These are phyloP conservation scores for Drosophila virilis DNA, from an alignment of 1,140 invertebrate genomes.

Conservation along the genomic window DNA sequence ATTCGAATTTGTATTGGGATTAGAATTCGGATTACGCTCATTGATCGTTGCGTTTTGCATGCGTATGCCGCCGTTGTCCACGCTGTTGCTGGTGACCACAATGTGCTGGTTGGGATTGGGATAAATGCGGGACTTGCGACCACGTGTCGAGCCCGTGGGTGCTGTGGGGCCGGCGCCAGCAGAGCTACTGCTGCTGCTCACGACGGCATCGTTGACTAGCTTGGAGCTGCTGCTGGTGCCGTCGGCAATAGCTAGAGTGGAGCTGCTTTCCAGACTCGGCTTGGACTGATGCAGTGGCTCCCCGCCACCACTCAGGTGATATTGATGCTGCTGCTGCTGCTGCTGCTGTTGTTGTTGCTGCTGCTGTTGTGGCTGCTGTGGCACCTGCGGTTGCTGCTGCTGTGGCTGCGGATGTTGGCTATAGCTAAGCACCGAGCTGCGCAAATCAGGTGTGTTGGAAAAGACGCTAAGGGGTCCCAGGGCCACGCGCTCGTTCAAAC, in stretches of 20 bases:
- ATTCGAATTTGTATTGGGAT: constrained; percentile 24
- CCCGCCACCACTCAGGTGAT: constrained; percentile 49
- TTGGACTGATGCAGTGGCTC: constrained; percentile 48
- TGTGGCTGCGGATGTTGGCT: constrained; percentile 71
- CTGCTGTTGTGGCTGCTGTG: constrained; percentile 50
- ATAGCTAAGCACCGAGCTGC: constrained; percentile 76
- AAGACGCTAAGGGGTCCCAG: constrained; percentile 83
- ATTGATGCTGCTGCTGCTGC: constrained; percentile 65
- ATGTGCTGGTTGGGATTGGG: constrained; percentile 82
- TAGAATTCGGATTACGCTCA: constrained; percentile 49
- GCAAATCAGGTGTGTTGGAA: constrained; percentile 75
- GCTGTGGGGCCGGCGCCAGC: constrained; percentile 37
- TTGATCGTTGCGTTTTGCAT: constrained; percentile 74
- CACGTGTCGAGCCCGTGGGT: constrained; percentile 71
- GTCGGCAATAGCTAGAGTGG: constrained; percentile 14
- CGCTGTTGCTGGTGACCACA: constrained; percentile 79
- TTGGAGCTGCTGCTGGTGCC: constrained; percentile 50
- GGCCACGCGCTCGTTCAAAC: constrained; percentile 86
- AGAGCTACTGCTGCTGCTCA: constrained; percentile 67
- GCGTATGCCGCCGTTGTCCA: constrained; percentile 77
- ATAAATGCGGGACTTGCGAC: constrained; percentile 78
- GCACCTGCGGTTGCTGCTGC: constrained; percentile 62
- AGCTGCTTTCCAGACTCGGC: constrained; percentile 48
- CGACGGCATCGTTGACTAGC: constrained; percentile 65
- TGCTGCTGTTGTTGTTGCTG: constrained; percentile 58